Evolutionary conservation across 2,113 vertebrate genomes (phyloP), one percentile per base, ranked within the genome.

Genomic region (Caranx ignobilis): DNA sequence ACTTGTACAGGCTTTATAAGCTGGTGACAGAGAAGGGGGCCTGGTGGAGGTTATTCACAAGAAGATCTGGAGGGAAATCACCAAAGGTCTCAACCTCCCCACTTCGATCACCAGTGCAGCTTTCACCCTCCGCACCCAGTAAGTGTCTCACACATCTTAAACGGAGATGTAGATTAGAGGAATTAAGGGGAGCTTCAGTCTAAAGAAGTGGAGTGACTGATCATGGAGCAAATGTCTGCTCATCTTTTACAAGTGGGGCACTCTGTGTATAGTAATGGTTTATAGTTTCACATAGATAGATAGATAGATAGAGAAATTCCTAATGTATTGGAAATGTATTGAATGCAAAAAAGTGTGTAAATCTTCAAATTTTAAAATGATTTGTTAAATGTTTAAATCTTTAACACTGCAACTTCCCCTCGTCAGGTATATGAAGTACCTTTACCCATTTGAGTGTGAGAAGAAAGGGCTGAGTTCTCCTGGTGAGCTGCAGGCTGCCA

Each of bases 51-150:
- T 99, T 55, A 99, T 99, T 92, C 99, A 98, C 93, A 99, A 97
- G 93, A 99, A 99, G 89, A 98, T 99, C 87, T 99, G 98, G 98
- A 94, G 98, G 77, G 98, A 99, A 91, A 98, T 99, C 95, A 99
- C 98, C 84, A 99, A 98, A 93, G 98, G 98, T 85, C 95, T 99
- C 77, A 97, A 97, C 84, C 96, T 99, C 75, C 98, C 98, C 87
- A 99, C 98, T 0, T 99, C 98, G 67, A 99, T 99, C 93, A 99
- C 98, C 94, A 99, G 98, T 0, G 98, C 98, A 0, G 98, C 98
- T 11, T 99, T 99, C 90, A 99, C 98, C 0, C 96, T 99, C 39
- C 96, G 98, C 89, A 99, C 98, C 50, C 98, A 99, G 97, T 98
- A 87, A 62, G 93, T 88, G 35, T 37, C 66, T 16, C 32, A 66